Percentiles rank a stretch among this genome's conserved stretches.
Evolutionary conservation across 2,888 invertebrate species (phyloP).

Genomic region (Aphidius colemani): DNA sequence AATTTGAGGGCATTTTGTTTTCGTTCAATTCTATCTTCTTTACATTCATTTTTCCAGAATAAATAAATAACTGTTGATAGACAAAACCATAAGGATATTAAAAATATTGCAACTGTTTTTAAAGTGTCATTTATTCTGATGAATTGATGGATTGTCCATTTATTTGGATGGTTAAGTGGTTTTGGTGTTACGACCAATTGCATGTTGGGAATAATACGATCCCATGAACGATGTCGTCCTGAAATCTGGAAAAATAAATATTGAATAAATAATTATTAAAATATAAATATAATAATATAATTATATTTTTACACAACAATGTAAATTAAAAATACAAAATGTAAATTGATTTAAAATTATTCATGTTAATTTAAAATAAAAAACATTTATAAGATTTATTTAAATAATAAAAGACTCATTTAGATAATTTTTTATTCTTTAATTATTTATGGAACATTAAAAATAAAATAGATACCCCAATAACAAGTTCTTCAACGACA

Average conservation of each 20-base stretch:
- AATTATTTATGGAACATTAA: too few species aligned
- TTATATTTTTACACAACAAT: too few species aligned
- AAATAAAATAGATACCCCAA: conserved; percentile 68
- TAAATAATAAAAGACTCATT: too few species aligned
- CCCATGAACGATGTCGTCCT: conserved; percentile 71
- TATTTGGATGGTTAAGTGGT: conserved; percentile 74
- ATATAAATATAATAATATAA: background rate
- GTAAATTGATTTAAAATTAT: too few species aligned
- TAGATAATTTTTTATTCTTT: background rate
- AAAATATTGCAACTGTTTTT: conserved; percentile 85
- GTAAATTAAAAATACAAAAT: too few species aligned
- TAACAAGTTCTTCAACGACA: conserved; percentile 88
- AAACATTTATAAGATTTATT: too few species aligned
- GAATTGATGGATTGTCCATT: conserved; percentile 90
- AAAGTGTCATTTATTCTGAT: conserved; percentile 94
- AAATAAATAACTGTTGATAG: conserved; percentile 84
- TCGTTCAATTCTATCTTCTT: conserved; percentile 79
- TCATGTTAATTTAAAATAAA: too few species aligned
- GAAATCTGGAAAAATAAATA: conserved; percentile 44
- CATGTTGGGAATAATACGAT: conserved; percentile 95
- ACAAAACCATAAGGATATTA: conserved; percentile 83
- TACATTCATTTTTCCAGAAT: conserved; percentile 87
- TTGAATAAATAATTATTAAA: background rate
- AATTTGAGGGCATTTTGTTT: conserved; percentile 81
- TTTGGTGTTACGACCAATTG: conserved; percentile 94